Percentiles rank a stretch among this genome's conserved stretches.
These are phyloP conservation scores for Nephrotoma appendiculata DNA, from an alignment of 2,888 invertebrate genomes.

Conservation along the genomic window DNA sequence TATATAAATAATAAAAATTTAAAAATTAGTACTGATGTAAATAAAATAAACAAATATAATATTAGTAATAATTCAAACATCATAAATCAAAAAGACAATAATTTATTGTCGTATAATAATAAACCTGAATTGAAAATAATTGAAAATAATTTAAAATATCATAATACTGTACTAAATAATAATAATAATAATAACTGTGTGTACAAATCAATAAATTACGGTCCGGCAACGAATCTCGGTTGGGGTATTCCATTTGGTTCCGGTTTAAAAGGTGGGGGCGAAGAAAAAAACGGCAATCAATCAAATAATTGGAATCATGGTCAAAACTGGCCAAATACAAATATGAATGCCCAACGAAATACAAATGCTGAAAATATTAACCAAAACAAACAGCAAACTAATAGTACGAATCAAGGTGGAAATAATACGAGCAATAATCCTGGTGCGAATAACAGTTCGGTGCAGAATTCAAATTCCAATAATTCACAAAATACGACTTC, in stretches of 20 bases:
- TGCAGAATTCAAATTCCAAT: not conserved
- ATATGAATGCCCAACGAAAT: conserved; percentile 1
- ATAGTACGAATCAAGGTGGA: not conserved
- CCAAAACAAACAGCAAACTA: not conserved
- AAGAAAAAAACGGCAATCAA: conserved; percentile 4
- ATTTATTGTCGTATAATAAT: not conserved
- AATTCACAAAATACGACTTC: not conserved
- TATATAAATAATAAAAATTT: conserved; percentile 1
- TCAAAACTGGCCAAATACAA: conserved; percentile 3
- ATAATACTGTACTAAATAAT: not conserved
- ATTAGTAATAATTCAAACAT: not conserved
- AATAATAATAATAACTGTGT: not conserved
- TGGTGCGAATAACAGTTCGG: not conserved
- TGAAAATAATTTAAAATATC: not conserved
- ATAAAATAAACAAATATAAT: not conserved
- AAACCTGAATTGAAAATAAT: not conserved
- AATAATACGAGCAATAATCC: not conserved
- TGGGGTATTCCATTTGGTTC: not conserved
- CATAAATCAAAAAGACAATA: not conserved
- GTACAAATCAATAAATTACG: not conserved
- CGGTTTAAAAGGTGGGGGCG: conserved; percentile 3
- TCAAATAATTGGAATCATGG: conserved; percentile 5
- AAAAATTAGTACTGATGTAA: not conserved
- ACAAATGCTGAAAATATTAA: not conserved
- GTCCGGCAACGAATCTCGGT: conserved; percentile 1